These are phyloP conservation scores for Tadarida brasiliensis DNA, from an alignment of 2,797 vertebrate genomes.

Conservation along the genomic window DNA sequence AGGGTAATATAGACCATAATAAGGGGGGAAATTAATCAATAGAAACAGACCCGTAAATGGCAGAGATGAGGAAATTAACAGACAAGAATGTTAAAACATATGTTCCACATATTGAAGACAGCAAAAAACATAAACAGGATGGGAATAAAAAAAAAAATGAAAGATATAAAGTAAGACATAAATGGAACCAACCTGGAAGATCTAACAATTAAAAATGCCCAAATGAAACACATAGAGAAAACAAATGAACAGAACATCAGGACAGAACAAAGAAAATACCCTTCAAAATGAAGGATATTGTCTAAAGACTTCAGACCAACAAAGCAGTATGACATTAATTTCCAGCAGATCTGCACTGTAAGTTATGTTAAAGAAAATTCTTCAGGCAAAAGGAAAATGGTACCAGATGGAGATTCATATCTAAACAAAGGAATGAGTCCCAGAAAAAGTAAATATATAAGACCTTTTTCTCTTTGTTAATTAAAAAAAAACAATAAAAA, in stretches of 20 bases:
- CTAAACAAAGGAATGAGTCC: neutral
- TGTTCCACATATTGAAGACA: neutral
- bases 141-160: neutral
- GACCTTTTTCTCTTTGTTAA: neutral
- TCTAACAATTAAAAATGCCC: neutral
- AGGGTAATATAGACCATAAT: neutral
- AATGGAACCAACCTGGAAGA: neutral
- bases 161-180: constrained; percentile 4
- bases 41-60: constrained; percentile 5
- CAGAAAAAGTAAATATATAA: neutral
- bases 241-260: neutral
- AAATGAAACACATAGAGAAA: neutral
- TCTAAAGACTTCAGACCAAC: neutral
- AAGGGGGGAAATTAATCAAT: neutral
- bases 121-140: neutral
- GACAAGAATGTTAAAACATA: neutral
- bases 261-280: constrained; percentile 2
- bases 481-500: neutral
- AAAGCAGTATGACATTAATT: constrained; percentile 38
- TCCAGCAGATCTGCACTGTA: neutral
- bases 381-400: neutral
- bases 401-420: neutral
- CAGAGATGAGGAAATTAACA: neutral
- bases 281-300: neutral
- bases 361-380: constrained; percentile 36